A percentile compares a stretch with the other conserved stretches of the same genome.
These are phyloP conservation scores for Euborellia annulipes DNA, from an alignment of 1,140 invertebrate genomes.

Conservation along the genomic window DNA sequence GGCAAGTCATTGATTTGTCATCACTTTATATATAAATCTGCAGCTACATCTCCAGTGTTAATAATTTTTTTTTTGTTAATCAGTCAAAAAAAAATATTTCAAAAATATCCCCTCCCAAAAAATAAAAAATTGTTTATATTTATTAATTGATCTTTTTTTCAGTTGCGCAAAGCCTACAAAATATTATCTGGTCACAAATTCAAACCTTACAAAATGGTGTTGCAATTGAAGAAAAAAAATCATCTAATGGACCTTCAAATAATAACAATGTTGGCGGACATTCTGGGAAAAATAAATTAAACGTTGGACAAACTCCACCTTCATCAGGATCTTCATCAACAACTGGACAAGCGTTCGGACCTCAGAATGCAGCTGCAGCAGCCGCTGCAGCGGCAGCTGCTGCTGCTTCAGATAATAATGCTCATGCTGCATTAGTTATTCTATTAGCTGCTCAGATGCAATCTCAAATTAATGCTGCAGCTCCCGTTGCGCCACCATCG, in stretches of 20 bases:
- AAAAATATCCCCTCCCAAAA: too few species aligned
- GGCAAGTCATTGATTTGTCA: too few species aligned
- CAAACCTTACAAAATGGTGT: slow-evolving; percentile 21
- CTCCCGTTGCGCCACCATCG: slow-evolving; percentile 14
- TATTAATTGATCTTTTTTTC: slow-evolving; percentile 18
- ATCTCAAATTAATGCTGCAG: slow-evolving; percentile 14
- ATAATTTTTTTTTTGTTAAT: too few species aligned
- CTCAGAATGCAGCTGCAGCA: too few species aligned
- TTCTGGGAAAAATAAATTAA: too few species aligned
- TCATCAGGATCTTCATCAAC: not conserved
- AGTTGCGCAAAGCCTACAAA: slow-evolving; percentile 35
- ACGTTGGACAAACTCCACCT: too few species aligned
- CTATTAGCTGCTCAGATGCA: slow-evolving; percentile 24
- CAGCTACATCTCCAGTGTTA: too few species aligned
- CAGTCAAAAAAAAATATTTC: too few species aligned
- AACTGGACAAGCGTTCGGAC: slow-evolving; percentile 1
- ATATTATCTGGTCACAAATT: slow-evolving; percentile 30
- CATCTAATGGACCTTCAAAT: not conserved
- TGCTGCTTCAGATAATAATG: slow-evolving; percentile 4
- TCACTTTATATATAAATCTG: too few species aligned
- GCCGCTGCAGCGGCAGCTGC: not conserved
- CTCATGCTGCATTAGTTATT: slow-evolving; percentile 16
- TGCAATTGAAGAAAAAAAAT: too few species aligned
- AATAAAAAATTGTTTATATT: too few species aligned
- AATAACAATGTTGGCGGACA: too few species aligned